Base-by-base conservation (phyloP, 2,113 vertebrate genomes). In the Galemys pyrenaicus region DNA sequence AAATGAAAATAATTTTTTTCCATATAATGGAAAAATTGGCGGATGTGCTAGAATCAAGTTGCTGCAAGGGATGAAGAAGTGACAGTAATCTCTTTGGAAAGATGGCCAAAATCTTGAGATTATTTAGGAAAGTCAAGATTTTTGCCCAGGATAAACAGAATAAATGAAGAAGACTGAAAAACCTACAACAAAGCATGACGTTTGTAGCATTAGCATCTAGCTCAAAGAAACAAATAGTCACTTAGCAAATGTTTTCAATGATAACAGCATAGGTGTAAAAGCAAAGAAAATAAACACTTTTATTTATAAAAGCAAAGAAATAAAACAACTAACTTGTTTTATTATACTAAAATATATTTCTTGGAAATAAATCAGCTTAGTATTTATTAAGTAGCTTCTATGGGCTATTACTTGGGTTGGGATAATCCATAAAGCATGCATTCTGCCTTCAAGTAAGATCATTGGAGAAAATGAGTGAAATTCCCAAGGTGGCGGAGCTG, bases 291-390 rank as follows among this genome's bases (percentile, higher is more conserved):
- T 20, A 60, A n/a, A n/a, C n/a, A n/a, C n/a, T n/a, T n/a, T n/a
- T n/a, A n/a, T n/a, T n/a, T n/a, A n/a, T 30, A 15, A 93, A 88
- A 91, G 54, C 24, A 90, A 86, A 92, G 20, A 73, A 67, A 85
- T 20, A 60, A n/a, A n/a, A n/a, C n/a, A n/a, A n/a, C n/a, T 28
- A 90, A 39, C 19, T 79, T 78, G 22, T 46, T 39, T 85, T 92
- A 86, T 78, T 81, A 41, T 32, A 35, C 62, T 87, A 73, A 65
- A 58, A 83, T 88, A 20, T n/a, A 60, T 70, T 79, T 65, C 30
- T 84, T 83, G 70, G 49, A 70, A 56, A 49, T 44, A 83, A 84
- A 24, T 74, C 26, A 85, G 35, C 22, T 68, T 44, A 67, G 28
- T 89, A 46, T 85, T 87, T 89, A 56, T 17, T 74, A 90, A 93